phyloP scores from a whole-genome alignment of 2,888 invertebrate species.

The Vandiemenella viatica region DNA sequence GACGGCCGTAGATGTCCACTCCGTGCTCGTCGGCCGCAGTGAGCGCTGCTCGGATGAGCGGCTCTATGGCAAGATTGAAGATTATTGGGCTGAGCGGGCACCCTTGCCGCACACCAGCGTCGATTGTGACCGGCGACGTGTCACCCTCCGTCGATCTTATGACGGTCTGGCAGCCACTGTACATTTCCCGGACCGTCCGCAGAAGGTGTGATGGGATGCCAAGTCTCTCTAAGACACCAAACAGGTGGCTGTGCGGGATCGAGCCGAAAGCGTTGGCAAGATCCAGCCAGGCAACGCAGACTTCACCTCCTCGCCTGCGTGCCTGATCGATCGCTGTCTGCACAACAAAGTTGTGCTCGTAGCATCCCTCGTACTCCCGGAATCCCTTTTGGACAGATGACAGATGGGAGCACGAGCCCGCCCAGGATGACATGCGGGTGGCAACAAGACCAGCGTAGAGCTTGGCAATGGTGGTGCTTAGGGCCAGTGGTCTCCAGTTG shows the following conservation, averaged over 20 bases:
- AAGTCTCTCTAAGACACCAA: not conserved
- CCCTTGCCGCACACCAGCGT: not conserved
- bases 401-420: constrained; percentile 1
- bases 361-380: constrained; percentile 23
- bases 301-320: constrained; percentile 7
- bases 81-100: constrained; percentile 19
- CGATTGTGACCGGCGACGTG: not conserved
- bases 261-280: constrained; percentile 26
- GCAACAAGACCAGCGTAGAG: constrained; percentile 18
- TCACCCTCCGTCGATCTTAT: not conserved
- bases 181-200: not conserved
- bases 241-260: constrained; percentile 18
- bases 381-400: constrained; percentile 25
- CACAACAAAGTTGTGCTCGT: constrained; percentile 25
- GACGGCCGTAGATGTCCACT: constrained; percentile 5
- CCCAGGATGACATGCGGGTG: constrained; percentile 16
- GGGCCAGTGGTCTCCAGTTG: constrained; percentile 23
- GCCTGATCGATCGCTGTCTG: constrained; percentile 21
- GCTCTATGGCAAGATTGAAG: constrained; percentile 24
- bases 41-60: constrained; percentile 8
- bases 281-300: constrained; percentile 17
- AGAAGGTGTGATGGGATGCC: not conserved
- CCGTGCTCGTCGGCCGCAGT: not conserved
- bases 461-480: constrained; percentile 19
- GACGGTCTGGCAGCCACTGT: not conserved